These are phyloP conservation scores for Lottia gigantea DNA, from an alignment of 2,888 invertebrate species.

Conservation along the genomic window DNA sequence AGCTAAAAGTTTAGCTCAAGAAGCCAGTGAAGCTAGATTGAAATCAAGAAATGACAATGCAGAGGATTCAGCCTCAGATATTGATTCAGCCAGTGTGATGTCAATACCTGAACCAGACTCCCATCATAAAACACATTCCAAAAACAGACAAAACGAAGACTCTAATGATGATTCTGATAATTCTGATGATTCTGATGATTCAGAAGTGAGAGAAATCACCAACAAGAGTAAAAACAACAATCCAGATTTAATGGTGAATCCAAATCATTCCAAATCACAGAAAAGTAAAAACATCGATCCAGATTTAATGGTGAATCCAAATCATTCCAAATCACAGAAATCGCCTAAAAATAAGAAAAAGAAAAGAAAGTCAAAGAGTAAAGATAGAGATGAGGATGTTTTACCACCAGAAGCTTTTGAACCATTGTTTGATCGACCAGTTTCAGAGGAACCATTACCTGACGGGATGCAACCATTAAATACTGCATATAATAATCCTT, in stretches of 20 bases:
- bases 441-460: slow-evolving; percentile 27
- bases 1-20: not conserved
- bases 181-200: slow-evolving; percentile 9
- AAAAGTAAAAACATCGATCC: too few species aligned
- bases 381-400: slow-evolving; percentile 40
- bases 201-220: slow-evolving; percentile 7
- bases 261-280: slow-evolving; percentile 33
- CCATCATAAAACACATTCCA: too few species aligned
- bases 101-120: not conserved
- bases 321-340: slow-evolving; percentile 34
- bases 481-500: slow-evolving; percentile 11
- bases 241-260: slow-evolving; percentile 19
- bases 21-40: not conserved
- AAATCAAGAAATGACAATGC: not conserved
- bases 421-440: slow-evolving; percentile 48
- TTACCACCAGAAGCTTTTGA: slow-evolving; percentile 55
- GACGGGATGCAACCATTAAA: slow-evolving; percentile 20
- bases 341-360: slow-evolving; percentile 45
- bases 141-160: too few species aligned
- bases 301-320: slow-evolving; percentile 24
- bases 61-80: not conserved
- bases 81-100: not conserved
- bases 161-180: not conserved
- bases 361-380: slow-evolving; percentile 36
- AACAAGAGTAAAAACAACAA: too few species aligned